Evolutionary conservation across 2,888 invertebrate genomes (phyloP), one percentile per base, ranked within the genome.

Genomic region (Kryphioiulus occultus): DNA sequence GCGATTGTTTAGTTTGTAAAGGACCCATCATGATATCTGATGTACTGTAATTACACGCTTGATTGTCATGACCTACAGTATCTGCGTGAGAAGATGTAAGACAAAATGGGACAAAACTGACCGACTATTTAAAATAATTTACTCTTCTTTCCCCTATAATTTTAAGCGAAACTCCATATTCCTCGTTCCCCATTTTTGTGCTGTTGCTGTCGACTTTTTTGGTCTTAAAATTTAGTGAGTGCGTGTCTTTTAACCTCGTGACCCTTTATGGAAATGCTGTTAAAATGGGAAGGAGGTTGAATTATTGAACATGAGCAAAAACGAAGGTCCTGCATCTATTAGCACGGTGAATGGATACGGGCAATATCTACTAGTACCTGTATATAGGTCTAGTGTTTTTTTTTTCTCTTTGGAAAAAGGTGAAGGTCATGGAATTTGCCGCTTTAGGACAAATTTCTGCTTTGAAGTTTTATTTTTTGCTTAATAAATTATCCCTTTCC

Each of bases 401-500:
- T 68, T 68, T 68, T 59, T 68, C 22, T 26, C 68, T 9, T 22
- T 68, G 68, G 68, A 68, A 68, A 68, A 68, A 68, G 68, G 68
- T 68, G 22, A 68, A 68, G 68, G 68, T 26, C 68, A 68, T 68
- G 68, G 68, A 68, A 68, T 68, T 68, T 68, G 22, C 68, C n/a
- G 68, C 68, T 68, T 68, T 22, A 68, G 68, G 68, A 68, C 68
- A 68, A 68, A 68, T 68, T 68, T 68, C 26, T 47, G 47, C 47
- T 68, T 68, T 22, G 1, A 26, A 26, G 22, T 68, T n/a, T n/a
- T n/a, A n/a, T 68, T 68, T 68, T 68, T 68, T 68, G 68, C 26
- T 68, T 68, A n/a, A 68, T 68, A 68, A 68, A 68, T 68, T 68
- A 68, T 68, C 68, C 68, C 22, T 68, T 68, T 68, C 68, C 68